phyloP scores from a whole-genome alignment of 2,888 invertebrate genomes.

The Drosophila engyochracea region DNA sequence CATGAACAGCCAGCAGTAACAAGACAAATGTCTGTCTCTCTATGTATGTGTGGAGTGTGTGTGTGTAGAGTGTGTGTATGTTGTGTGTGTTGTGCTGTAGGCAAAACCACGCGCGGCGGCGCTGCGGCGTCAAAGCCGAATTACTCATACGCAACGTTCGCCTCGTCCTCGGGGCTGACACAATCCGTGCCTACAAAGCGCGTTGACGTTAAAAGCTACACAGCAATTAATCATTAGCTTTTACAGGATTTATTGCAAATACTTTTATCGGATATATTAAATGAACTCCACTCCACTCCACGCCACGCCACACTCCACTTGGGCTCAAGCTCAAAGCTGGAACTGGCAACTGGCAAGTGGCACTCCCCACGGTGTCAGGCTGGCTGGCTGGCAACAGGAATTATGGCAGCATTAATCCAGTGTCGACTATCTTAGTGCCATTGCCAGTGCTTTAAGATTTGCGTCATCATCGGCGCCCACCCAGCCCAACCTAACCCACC shows the following conservation, averaged over 20 bases:
- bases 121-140: slow-evolving; percentile 76
- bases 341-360: slow-evolving; percentile 7
- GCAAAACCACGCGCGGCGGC: slow-evolving; percentile 76
- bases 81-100: slow-evolving; percentile 54
- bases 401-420: slow-evolving; percentile 80
- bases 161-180: slow-evolving; percentile 60
- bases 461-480: slow-evolving; percentile 62
- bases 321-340: slow-evolving; percentile 13
- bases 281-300: slow-evolving; percentile 72
- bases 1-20: slow-evolving; percentile 66
- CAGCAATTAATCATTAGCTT: slow-evolving; percentile 83
- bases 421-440: slow-evolving; percentile 67
- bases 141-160: slow-evolving; percentile 77
- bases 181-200: slow-evolving; percentile 78
- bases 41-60: slow-evolving; percentile 26
- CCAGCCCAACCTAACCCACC: background rate
- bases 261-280: slow-evolving; percentile 82
- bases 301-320: slow-evolving; percentile 8
- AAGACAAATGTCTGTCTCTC: slow-evolving; percentile 60
- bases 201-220: slow-evolving; percentile 79
- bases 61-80: slow-evolving; percentile 21
- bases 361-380: slow-evolving; percentile 39
- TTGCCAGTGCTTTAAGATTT: slow-evolving; percentile 70
- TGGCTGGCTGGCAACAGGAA: slow-evolving; percentile 50
- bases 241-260: slow-evolving; percentile 83